Evolutionary conservation across 30 jellyfish, hydroid and myxozoan species (phyloP).

Genomic region (Turritopsis rubra): DNA sequence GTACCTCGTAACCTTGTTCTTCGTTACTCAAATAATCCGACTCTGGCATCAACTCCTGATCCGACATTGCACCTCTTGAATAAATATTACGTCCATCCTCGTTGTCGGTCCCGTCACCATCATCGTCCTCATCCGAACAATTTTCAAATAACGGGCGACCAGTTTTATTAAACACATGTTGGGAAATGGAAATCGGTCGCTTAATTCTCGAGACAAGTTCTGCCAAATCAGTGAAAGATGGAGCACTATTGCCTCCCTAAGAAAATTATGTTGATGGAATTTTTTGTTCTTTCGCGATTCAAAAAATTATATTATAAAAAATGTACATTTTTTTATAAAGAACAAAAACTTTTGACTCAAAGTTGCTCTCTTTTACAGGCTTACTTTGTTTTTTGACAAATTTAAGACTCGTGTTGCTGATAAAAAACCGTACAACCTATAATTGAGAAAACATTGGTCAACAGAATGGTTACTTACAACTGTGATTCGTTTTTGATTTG

Average conservation of each 20-base stretch:
- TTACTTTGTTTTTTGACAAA: no score
- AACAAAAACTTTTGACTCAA: not conserved
- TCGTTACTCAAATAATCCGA: conserved; percentile 55
- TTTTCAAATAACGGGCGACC: conserved; percentile 17
- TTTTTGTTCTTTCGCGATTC: not conserved
- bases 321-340: not conserved
- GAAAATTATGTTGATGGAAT: conserved; percentile 11
- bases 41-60: conserved; percentile 62
- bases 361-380: no score
- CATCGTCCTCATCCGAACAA: conserved; percentile 30
- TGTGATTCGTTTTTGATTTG: conserved; percentile 42
- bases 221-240: conserved; percentile 91
- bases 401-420: no score
- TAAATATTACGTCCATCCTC: conserved; percentile 11
- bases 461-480: conserved; percentile 41
- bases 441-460: no score
- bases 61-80: conserved; percentile 35
- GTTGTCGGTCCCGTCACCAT: conserved; percentile 33
- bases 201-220: conserved; percentile 78
- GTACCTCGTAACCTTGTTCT: conserved; percentile 94
- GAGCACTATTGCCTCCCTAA: conserved; percentile 67
- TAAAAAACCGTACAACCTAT: no score
- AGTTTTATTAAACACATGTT: conserved; percentile 25
- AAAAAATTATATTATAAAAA: not conserved
- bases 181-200: conserved; percentile 47